These are phyloP conservation scores for Drosophila subsilvestris DNA, from an alignment of 2,888 invertebrate genomes.

Conservation along the genomic window DNA sequence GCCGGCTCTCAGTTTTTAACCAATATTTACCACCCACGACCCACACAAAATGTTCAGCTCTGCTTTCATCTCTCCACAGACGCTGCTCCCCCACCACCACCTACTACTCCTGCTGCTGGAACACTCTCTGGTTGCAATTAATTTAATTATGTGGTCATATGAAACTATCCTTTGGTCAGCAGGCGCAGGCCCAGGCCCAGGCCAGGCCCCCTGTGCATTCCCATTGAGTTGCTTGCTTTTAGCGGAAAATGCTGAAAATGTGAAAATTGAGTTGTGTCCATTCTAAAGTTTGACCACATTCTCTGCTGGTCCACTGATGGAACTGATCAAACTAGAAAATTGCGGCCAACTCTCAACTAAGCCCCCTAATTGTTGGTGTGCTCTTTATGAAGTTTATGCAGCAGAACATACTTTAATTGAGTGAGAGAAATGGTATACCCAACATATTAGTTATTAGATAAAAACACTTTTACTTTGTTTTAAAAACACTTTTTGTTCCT, in stretches of 20 bases:
- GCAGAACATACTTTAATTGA: background rate
- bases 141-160: slow-evolving; percentile 76
- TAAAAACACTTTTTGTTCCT: no score
- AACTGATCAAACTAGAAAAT: slow-evolving; percentile 42
- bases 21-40: slow-evolving; percentile 36
- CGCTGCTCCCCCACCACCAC: background rate
- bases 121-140: slow-evolving; percentile 66
- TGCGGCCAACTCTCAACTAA: slow-evolving; percentile 40
- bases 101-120: slow-evolving; percentile 7
- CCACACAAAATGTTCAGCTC: slow-evolving; percentile 19
- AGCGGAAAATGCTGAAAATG: slow-evolving; percentile 65
- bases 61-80: background rate
- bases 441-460: no score
- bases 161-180: slow-evolving; percentile 58
- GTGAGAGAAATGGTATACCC: background rate
- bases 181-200: background rate
- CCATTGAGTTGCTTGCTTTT: slow-evolving; percentile 70
- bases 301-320: slow-evolving; percentile 26
- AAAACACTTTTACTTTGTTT: no score
- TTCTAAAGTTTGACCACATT: slow-evolving; percentile 39
- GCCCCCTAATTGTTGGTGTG: slow-evolving; percentile 11
- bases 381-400: background rate
- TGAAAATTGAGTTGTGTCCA: slow-evolving; percentile 49
- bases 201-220: background rate
- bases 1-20: slow-evolving; percentile 37